These are phyloP conservation scores for Diadromus collaris DNA, from an alignment of 2,888 invertebrate genomes.

Conservation along the genomic window DNA sequence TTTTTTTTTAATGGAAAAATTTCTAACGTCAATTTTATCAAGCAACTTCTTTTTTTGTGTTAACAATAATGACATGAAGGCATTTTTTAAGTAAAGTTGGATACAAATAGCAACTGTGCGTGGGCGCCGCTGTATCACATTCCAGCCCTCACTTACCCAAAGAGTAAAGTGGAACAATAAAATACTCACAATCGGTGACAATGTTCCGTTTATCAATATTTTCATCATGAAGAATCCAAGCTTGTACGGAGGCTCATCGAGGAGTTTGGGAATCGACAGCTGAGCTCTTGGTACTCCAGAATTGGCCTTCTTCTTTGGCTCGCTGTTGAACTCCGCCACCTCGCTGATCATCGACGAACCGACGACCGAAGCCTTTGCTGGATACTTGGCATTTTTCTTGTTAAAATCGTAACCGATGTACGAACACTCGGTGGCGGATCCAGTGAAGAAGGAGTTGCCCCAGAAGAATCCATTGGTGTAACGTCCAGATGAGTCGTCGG, in stretches of 20 bases:
- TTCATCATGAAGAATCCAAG: conserved; percentile 77
- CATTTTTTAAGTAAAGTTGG: not conserved
- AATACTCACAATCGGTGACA: conserved; percentile 68
- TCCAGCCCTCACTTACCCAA: no score
- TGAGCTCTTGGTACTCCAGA: conserved; percentile 57
- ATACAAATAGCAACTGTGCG: not conserved
- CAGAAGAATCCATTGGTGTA: conserved; percentile 79
- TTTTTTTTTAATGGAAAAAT: no score
- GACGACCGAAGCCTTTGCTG: conserved; percentile 38
- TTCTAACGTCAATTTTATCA: no score
- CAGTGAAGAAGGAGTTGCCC: conserved; percentile 79
- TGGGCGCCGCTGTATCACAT: no score
- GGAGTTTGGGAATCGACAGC: conserved; percentile 36
- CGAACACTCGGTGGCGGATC: conserved; percentile 78
- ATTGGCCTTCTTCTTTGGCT: conserved; percentile 70
- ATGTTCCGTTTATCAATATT: conserved; percentile 73
- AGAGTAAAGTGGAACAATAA: not conserved
- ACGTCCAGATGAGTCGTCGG: conserved; percentile 78
- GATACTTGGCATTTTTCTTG: conserved; percentile 58
- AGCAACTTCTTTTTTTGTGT: no score
- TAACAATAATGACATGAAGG: no score
- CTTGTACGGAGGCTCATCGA: conserved; percentile 75
- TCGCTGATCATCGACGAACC: conserved; percentile 59
- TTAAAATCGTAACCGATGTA: conserved; percentile 72
- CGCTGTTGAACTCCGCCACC: conserved; percentile 67